Evolutionary conservation across 2,797 vertebrate species (phyloP).

Genomic region (Chelon auratus): DNA sequence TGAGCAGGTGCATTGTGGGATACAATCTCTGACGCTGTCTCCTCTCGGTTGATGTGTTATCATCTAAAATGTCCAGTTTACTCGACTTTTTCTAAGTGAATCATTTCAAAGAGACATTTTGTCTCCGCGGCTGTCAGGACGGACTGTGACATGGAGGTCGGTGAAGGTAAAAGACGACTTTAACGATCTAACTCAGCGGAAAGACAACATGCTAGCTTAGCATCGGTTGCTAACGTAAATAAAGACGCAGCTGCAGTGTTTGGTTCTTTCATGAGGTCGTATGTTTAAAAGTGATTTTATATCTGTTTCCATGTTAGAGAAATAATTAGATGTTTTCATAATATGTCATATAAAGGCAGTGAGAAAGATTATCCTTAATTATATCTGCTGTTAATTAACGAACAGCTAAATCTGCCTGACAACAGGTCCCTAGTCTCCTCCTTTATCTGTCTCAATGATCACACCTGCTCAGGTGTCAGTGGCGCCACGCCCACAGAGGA

Average conservation of each 20-base stretch:
- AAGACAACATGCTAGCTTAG: constrained; percentile 30
- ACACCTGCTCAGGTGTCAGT: constrained; percentile 68
- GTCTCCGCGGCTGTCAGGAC: not conserved
- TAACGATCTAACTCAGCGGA: not conserved
- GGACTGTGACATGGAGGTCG: constrained; percentile 60
- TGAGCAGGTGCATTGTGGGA: constrained; percentile 24
- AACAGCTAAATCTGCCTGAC: no score
- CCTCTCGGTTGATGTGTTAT: constrained; percentile 12
- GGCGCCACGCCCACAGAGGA: constrained; percentile 90
- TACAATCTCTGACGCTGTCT: constrained; percentile 19
- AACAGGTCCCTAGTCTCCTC: no score
- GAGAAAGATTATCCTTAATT: no score
- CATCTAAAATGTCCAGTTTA: constrained; percentile 8
- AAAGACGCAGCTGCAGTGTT: not conserved
- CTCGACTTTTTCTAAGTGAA: not conserved
- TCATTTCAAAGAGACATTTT: rapidly evolving
- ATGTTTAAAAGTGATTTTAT: no score
- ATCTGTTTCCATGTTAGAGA: no score
- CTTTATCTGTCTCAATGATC: not conserved
- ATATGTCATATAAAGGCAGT: no score
- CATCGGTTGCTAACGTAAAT: constrained; percentile 29
- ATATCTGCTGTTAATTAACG: no score
- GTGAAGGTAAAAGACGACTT: constrained; percentile 63
- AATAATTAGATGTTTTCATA: no score
- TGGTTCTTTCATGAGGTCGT: no score